These are phyloP conservation scores for Phocoena phocoena DNA, from an alignment of 2,113 vertebrate genomes.

Conservation along the genomic window DNA sequence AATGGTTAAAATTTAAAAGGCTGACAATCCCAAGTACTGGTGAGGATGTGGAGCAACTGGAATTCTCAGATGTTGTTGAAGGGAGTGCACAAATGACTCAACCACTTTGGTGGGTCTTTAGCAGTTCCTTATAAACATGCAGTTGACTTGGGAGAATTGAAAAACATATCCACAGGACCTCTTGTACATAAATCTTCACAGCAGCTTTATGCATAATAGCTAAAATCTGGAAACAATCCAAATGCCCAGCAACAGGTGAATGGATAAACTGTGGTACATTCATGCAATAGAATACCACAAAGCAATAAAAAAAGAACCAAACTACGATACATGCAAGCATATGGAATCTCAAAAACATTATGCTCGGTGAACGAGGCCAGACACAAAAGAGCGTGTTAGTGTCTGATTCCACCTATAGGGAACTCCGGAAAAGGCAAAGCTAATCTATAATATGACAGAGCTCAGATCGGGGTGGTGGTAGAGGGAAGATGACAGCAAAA, in stretches of 20 bases:
- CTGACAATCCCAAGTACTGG: background rate
- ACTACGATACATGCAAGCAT: background rate
- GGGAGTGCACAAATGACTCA: background rate
- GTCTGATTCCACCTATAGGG: background rate
- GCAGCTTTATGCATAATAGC: background rate
- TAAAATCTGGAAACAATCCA: background rate
- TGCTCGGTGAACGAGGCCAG: background rate
- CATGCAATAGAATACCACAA: background rate
- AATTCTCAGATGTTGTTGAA: background rate
- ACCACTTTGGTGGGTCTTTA: background rate
- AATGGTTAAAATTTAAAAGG: background rate
- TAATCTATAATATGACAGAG: background rate
- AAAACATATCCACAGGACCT: background rate
- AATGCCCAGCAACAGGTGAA: background rate
- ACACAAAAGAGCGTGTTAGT: background rate
- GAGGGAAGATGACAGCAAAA: background rate
- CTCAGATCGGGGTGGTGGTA: background rate
- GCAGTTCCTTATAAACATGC: background rate
- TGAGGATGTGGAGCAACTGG: background rate
- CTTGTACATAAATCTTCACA: background rate
- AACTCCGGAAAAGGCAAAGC: background rate
- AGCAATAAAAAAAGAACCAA: conserved; percentile 2
- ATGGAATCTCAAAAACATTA: background rate
- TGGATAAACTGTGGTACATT: background rate
- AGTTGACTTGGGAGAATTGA: background rate